Conservation (phyloP, 2,797 vertebrate species). For the Eremophila alpestris region DNA sequence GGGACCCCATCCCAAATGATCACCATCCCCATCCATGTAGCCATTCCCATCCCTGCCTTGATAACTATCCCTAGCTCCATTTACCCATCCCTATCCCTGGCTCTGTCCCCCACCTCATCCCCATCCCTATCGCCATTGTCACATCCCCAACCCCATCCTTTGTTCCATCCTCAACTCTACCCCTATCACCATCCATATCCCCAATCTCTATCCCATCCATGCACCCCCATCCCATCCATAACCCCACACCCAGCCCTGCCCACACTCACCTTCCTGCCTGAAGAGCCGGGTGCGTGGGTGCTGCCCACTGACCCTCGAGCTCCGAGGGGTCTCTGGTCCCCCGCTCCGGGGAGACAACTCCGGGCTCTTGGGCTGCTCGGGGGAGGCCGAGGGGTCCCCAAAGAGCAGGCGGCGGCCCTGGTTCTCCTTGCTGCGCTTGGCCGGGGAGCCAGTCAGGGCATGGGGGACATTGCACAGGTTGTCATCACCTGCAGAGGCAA, state of each 20-base stretch:
- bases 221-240: not conserved
- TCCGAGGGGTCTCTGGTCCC: constrained; percentile 67
- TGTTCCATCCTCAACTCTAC: not conserved
- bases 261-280: constrained; percentile 79
- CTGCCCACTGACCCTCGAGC: constrained; percentile 5
- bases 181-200: not conserved
- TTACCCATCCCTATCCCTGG: not conserved
- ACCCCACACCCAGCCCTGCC: not conserved
- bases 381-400: constrained; percentile 63
- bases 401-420: constrained; percentile 80
- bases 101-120: not conserved
- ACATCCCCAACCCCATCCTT: not conserved
- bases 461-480: constrained; percentile 86
- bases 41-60: not conserved
- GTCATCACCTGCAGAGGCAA: constrained; percentile 82
- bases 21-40: too few relatives aligned
- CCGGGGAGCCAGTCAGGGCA: constrained; percentile 80
- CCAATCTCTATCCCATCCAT: not conserved
- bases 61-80: too few relatives aligned
- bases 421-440: constrained; percentile 82
- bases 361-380: constrained; percentile 1
- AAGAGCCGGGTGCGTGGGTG: constrained; percentile 68
- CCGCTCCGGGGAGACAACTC: not conserved
- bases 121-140: too few relatives aligned
- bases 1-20: not conserved